phyloP scores from a whole-genome alignment of 2,888 invertebrate species.

The Cheiracanthium punctorium region DNA sequence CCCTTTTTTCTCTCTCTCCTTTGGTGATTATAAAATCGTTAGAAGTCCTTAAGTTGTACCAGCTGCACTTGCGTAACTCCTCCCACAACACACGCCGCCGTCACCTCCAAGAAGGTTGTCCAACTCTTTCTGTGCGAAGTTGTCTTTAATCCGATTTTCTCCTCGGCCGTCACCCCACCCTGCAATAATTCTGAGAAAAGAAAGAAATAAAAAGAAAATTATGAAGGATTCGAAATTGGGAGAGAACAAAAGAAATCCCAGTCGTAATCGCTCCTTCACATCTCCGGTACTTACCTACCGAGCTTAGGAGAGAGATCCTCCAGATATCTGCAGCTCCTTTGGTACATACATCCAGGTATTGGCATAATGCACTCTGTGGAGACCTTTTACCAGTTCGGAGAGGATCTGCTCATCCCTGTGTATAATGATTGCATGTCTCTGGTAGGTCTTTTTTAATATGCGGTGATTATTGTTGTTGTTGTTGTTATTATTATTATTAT shows the following conservation, averaged over 20 bases:
- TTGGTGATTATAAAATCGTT: slow-evolving; percentile 1
- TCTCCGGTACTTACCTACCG: neutral
- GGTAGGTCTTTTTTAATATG: neutral
- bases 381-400: neutral
- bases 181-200: neutral
- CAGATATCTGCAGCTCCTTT: neutral
- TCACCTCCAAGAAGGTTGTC: neutral
- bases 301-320: neutral
- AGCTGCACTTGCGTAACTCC: neutral
- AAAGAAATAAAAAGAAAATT: neutral
- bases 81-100: neutral
- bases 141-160: neutral
- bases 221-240: too few species aligned
- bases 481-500: too few species aligned
- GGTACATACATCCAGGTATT: neutral
- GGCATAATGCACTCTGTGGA: neutral
- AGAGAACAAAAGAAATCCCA: too few species aligned
- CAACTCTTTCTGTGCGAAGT: neutral
- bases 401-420: slow-evolving; percentile 8
- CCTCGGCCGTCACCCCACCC: neutral
- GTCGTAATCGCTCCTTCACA: neutral
- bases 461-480: too few species aligned
- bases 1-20: neutral
- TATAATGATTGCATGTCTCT: neutral
- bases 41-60: neutral